Evolutionary conservation across 2,888 invertebrate species (phyloP).

Genomic region (Caenorhabditis sp.): DNA sequence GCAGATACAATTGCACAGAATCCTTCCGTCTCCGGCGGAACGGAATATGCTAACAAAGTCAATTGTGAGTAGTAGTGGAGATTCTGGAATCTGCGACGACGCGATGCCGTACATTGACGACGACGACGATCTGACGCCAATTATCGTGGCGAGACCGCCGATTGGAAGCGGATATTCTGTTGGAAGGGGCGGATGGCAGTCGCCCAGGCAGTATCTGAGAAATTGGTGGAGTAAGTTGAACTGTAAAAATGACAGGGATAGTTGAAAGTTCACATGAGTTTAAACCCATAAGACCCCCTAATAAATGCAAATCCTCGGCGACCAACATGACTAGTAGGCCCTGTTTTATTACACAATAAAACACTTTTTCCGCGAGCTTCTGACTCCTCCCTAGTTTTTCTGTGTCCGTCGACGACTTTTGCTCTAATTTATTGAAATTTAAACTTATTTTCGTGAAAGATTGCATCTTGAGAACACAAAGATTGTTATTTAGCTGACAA

Average conservation of each 20-base stretch:
- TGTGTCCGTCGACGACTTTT: no score
- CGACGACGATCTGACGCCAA: conserved; percentile 59
- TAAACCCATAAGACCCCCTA: not conserved
- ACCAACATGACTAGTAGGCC: not conserved
- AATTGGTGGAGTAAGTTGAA: conserved; percentile 54
- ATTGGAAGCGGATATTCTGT: conserved; percentile 25
- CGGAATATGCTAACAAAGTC: conserved; percentile 64
- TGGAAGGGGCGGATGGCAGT: conserved; percentile 33
- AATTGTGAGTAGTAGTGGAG: conserved; percentile 51
- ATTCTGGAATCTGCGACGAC: conserved; percentile 59
- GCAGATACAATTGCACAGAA: conserved; percentile 30
- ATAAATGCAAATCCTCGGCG: not conserved
- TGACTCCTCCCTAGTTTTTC: not conserved
- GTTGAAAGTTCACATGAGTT: not conserved
- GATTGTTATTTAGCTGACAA: no score
- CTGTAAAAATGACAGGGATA: no score
- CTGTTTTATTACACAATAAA: conserved; percentile 23
- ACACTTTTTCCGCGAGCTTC: conserved; percentile 10
- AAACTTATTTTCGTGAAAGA: no score
- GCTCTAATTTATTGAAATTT: not conserved
- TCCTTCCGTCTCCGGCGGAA: conserved; percentile 59
- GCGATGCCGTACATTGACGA: conserved; percentile 62
- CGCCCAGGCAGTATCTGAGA: conserved; percentile 36
- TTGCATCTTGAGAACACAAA: no score
- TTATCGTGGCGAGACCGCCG: conserved; percentile 60